Evolutionary conservation across 2,888 invertebrate species (phyloP).

Genomic region (Hydrotaea cyrtoneurina): DNA sequence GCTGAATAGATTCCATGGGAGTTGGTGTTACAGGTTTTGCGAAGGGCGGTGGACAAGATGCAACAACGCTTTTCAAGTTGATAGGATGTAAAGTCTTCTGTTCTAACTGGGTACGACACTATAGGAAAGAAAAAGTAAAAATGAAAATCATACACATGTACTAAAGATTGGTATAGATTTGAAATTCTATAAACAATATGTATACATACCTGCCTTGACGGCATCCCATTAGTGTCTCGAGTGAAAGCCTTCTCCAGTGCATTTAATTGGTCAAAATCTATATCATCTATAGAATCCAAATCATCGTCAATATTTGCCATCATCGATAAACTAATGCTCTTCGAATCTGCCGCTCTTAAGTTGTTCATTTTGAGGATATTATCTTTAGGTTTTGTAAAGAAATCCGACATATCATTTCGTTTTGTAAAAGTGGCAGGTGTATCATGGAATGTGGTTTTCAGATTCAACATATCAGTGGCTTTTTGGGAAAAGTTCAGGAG

Average conservation of each 20-base stretch:
- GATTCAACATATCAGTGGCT: background rate
- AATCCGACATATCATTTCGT: background rate
- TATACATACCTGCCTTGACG: constrained; percentile 33
- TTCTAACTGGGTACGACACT: constrained; percentile 62
- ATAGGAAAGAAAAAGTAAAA: constrained; percentile 15
- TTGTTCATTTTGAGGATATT: background rate
- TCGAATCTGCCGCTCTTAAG: background rate
- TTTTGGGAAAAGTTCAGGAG: background rate
- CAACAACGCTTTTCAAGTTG: background rate
- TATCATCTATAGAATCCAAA: constrained; percentile 42
- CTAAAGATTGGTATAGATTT: too few species aligned
- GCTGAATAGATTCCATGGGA: background rate
- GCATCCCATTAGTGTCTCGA: background rate
- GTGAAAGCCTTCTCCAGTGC: constrained; percentile 25
- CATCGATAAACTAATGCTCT: background rate
- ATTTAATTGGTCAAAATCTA: constrained; percentile 49
- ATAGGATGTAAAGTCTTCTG: background rate
- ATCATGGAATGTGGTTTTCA: too few species aligned
- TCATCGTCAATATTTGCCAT: constrained; percentile 22
- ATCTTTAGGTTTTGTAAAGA: background rate
- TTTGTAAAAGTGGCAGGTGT: background rate
- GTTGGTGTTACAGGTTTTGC: background rate
- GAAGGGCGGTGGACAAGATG: constrained; percentile 57
- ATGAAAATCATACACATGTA: too few species aligned
- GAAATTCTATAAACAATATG: background rate